Evolutionary conservation across 2,113 vertebrate genomes (phyloP).

Genomic region (Nettapus auritus): DNA sequence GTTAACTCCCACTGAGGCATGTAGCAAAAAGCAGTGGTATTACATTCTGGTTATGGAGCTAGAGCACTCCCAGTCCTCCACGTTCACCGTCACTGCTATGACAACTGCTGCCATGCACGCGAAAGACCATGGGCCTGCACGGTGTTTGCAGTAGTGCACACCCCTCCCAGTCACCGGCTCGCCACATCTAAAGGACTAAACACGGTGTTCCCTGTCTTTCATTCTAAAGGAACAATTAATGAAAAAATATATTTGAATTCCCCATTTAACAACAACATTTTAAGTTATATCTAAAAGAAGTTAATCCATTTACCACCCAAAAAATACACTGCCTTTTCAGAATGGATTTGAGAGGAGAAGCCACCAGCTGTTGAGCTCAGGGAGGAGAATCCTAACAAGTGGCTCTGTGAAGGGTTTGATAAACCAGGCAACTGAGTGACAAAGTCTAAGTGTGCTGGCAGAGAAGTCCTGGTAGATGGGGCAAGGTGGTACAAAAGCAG

Average conservation of each 20-base stretch:
- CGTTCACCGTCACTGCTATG: neutral
- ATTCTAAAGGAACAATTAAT: neutral
- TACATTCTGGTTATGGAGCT: neutral
- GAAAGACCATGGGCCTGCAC: neutral
- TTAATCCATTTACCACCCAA: neutral
- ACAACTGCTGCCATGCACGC: neutral
- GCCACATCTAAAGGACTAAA: neutral
- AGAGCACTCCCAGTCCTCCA: neutral
- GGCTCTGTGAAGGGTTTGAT: neutral
- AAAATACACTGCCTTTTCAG: neutral
- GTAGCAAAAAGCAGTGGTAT: fast-evolving
- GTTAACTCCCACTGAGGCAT: neutral
- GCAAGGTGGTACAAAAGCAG: neutral
- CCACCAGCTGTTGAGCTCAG: neutral
- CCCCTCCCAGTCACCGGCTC: neutral
- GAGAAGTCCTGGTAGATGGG: neutral
- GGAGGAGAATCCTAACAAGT: neutral
- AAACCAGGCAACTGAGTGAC: neutral
- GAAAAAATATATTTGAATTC: neutral
- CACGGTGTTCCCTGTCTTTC: fast-evolving
- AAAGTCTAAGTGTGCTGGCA: neutral
- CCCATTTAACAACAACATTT: neutral
- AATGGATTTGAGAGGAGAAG: neutral
- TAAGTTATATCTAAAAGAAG: neutral
- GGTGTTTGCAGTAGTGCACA: neutral